Conservation (phyloP, 2,797 vertebrate species). For the Phrynocephalus guinanensis region DNA sequence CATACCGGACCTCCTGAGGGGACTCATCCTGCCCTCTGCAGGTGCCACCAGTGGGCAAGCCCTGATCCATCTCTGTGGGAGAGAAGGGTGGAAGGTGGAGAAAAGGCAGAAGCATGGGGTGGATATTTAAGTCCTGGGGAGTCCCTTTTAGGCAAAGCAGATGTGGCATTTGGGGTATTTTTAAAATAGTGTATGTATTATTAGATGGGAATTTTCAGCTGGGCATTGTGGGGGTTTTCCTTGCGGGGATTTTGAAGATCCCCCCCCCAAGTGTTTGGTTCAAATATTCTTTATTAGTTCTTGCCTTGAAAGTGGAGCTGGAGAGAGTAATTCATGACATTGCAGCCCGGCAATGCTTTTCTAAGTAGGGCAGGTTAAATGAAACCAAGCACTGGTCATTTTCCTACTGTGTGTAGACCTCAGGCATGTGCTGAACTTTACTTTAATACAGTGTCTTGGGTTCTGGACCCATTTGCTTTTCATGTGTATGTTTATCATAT, state of each 20-base stretch:
- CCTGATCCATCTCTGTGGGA: too few species aligned
- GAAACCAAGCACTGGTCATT: background rate
- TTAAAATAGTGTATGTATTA: too few species aligned
- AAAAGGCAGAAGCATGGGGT: background rate
- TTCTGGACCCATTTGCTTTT: background rate
- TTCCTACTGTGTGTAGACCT: too few species aligned
- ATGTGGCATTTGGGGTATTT: background rate
- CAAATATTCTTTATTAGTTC: background rate
- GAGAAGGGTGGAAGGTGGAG: too few species aligned
- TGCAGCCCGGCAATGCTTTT: background rate
- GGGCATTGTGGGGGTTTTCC: background rate
- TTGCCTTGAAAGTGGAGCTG: too few species aligned
- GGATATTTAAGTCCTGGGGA: background rate
- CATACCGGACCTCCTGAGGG: too few species aligned
- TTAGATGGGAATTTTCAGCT: background rate
- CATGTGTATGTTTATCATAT: background rate
- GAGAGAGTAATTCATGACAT: background rate
- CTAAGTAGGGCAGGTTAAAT: background rate
- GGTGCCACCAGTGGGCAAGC: too few species aligned
- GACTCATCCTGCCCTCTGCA: too few species aligned
- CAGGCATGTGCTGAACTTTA: background rate
- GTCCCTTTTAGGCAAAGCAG: background rate
- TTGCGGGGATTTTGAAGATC: background rate
- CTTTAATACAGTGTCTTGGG: too few species aligned
- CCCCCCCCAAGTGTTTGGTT: background rate